Percentiles rank a stretch among this genome's conserved stretches.
phyloP scores from a whole-genome alignment of 1,140 invertebrate genomes.

The Cyclargus thomasi region DNA sequence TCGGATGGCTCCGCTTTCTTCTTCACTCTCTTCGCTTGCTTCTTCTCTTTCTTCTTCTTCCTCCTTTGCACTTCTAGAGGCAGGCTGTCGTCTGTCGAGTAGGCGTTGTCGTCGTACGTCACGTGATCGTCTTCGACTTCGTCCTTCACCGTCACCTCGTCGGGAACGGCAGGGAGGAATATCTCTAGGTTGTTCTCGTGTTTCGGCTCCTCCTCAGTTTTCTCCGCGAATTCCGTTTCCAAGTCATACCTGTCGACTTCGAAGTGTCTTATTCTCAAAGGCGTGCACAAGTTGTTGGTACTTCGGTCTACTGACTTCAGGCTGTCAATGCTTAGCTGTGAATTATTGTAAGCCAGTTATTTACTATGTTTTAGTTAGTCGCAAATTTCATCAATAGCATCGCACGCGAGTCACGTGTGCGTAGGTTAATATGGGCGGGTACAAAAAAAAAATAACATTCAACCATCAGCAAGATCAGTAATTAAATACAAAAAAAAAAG shows the following conservation, averaged over 20 bases:
- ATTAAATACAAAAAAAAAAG: too few species aligned
- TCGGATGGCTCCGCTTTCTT: slow-evolving; percentile 29
- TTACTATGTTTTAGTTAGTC: not conserved
- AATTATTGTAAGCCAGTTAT: slow-evolving; percentile 15
- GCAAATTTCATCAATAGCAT: too few species aligned
- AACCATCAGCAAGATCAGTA: too few species aligned
- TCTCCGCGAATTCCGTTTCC: not conserved
- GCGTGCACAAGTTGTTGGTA: slow-evolving; percentile 32
- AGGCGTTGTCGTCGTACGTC: slow-evolving; percentile 4
- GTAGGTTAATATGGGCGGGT: too few species aligned
- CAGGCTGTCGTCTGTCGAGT: slow-evolving; percentile 46
- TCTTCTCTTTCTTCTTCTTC: slow-evolving; percentile 32
- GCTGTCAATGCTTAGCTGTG: slow-evolving; percentile 44
- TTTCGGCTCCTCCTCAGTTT: slow-evolving; percentile 18
- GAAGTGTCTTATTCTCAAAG: slow-evolving; percentile 27
- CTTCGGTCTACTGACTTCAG: slow-evolving; percentile 43
- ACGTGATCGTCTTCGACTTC: slow-evolving; percentile 22
- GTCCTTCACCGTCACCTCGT: slow-evolving; percentile 20
- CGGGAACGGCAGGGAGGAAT: slow-evolving; percentile 4
- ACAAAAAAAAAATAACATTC: too few species aligned
- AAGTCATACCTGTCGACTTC: slow-evolving; percentile 30
- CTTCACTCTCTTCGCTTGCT: slow-evolving; percentile 29
- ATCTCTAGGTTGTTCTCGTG: slow-evolving; percentile 17
- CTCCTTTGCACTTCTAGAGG: slow-evolving; percentile 35
- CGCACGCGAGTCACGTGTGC: too few species aligned